A percentile compares a stretch with the other conserved stretches of the same genome.
Evolutionary conservation across 1,140 invertebrate species (phyloP).

Genomic region (Scaptomyza montana): DNA sequence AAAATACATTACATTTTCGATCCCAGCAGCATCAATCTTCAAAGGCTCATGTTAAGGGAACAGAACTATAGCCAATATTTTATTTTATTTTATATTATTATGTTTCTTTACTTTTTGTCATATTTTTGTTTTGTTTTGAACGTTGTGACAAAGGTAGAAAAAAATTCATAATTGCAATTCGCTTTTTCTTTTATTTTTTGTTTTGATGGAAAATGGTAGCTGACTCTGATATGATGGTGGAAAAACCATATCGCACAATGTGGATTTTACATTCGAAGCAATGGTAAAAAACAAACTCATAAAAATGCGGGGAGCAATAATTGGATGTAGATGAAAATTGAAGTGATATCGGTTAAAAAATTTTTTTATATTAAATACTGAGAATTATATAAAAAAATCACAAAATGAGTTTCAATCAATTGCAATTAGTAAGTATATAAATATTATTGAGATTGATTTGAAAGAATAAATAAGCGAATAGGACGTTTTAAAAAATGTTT

Average conservation of each 20-base stretch:
- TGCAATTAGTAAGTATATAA: no score
- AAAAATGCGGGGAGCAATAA: no score
- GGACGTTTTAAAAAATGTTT: no score
- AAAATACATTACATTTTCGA: constrained; percentile 4
- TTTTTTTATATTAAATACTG: no score
- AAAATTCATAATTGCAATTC: constrained; percentile 21
- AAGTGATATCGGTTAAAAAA: no score
- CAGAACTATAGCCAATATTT: neutral
- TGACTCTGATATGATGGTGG: constrained; percentile 2
- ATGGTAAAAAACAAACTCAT: neutral
- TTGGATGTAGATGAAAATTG: no score
- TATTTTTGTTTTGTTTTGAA: no score
- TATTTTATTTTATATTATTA: neutral
- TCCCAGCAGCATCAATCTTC: constrained; percentile 11
- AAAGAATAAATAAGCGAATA: no score
- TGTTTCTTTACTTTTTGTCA: neutral
- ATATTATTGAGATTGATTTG: no score
- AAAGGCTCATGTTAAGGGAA: neutral
- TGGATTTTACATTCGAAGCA: neutral
- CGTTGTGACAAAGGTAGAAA: constrained; percentile 2
- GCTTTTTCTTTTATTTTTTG: neutral
- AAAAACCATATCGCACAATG: no score
- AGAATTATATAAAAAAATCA: no score
- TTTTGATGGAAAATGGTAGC: constrained; percentile 4
- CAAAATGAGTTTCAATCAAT: no score